Base-by-base conservation (phyloP, 1,140 invertebrate genomes). In the Daktulosphaira vitifoliae region DNA sequence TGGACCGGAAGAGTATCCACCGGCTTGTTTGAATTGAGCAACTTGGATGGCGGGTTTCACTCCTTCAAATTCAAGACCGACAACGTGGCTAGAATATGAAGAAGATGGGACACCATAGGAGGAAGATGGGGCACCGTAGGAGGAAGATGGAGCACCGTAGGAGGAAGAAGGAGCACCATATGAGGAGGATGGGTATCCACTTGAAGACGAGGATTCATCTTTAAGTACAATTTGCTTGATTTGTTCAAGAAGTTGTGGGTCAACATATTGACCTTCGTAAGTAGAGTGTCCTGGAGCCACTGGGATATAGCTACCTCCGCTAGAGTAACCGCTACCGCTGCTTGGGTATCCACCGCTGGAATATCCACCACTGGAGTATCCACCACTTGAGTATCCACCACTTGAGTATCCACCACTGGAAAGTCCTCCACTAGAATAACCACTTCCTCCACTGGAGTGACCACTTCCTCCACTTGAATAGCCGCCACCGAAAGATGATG, bases 141-240 rank as follows among this genome's bases (percentile, higher is more conserved):
- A 62, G 1, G 68, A 67, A 18, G 74, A 78, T 59, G 76, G 80
- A 11, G 75, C 73, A 13, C 82, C 82, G 73, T 83, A 83, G 59
- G 71, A 71, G 67, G 77, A 75, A 15, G 78, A 80, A 3, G 81
- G 80, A 54, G 77, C 71, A 5, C 80, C 80, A 67, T 79, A 79
- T 38, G 67, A 68, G 54, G 71, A 70, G 6, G 50, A 64, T n/a
- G 65, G 65, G 62, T 65, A 65, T 50, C 76, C 74, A 25, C 77
- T 76, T 8, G 76, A 75, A 18, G 39, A 52, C 11, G 75, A 74
- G 2, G 81, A 76, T 75, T 90, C 88, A 73, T 89, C 86, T 72
- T 85, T 87, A 66, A 89, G 77, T 51, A 90, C 79, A 72, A 90
- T 88, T 74, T 88, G 82, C 69, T 86, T 83, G 70, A 90, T 84